These are phyloP conservation scores for Podotricha telesiphe DNA, from an alignment of 2,888 invertebrate genomes.

Conservation along the genomic window DNA sequence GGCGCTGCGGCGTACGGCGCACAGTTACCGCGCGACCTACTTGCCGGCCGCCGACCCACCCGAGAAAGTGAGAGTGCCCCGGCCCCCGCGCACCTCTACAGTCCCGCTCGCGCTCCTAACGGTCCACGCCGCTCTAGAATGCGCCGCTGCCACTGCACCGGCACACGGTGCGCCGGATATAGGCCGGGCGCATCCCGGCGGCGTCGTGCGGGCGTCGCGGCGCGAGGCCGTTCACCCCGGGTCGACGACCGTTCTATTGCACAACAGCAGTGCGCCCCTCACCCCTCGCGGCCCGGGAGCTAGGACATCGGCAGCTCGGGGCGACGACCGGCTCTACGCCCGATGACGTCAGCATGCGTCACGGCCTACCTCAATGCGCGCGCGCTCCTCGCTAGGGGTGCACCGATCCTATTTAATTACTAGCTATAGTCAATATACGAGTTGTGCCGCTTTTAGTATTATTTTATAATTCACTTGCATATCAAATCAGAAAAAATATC, in stretches of 20 bases:
- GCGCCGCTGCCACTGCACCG: conserved; percentile 78
- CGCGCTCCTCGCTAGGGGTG: conserved; percentile 81
- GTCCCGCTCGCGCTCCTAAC: conserved; percentile 71
- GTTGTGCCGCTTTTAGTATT: background rate
- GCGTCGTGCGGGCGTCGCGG: conserved; percentile 69
- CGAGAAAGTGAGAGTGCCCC: conserved; percentile 84
- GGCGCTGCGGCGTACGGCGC: conserved; percentile 80
- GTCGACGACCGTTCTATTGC: conserved; percentile 81
- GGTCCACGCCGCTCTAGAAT: conserved; percentile 83
- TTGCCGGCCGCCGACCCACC: conserved; percentile 89
- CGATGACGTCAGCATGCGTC: conserved; percentile 81
- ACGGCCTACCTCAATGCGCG: conserved; percentile 85
- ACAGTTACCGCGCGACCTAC: conserved; percentile 90
- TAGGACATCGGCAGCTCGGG: conserved; percentile 65
- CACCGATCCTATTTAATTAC: conserved; percentile 69
- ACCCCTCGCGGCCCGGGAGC: conserved; percentile 61
- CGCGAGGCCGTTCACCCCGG: conserved; percentile 80
- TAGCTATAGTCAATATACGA: conserved; percentile 43
- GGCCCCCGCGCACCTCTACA: conserved; percentile 61
- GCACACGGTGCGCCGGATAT: conserved; percentile 79
- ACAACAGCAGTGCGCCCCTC: conserved; percentile 63
- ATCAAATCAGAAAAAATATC: background rate
- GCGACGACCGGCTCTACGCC: conserved; percentile 74
- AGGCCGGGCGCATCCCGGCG: conserved; percentile 82
- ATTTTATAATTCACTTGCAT: background rate